Evolutionary conservation across 2,888 invertebrate species (phyloP), one percentile per base, ranked within the genome.

Genomic region (Ceraclea dissimilis): DNA sequence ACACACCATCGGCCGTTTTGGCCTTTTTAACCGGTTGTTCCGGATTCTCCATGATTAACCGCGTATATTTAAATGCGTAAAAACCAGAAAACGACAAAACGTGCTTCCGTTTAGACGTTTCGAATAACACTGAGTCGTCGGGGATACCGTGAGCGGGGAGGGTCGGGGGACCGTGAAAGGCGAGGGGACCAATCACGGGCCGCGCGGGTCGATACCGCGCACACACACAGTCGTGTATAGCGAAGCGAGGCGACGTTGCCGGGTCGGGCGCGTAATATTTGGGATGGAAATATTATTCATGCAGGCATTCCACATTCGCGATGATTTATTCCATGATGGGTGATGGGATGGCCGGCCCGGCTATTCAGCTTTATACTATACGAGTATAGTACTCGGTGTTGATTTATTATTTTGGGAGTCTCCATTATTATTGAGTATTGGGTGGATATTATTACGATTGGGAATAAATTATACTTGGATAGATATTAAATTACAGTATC

Each of bases 91-190:
- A 43, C n/a, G 43, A n/a, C 16, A 5, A 17, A 17, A 18, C 49
- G 54, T 54, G 16, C 16, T 16, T 16, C 49, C 21, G 34, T 18
- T 16, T 49, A 47, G 49, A 20, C 34, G 39, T 20, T 44, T 21
- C 34, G 16, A 5, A 16, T 39, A 20, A 21, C 39, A 54, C 54
- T 54, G 54, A 50, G 46, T n/a, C n/a, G 46, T 1, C 43, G 19
- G 49, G 17, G 22, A 5, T 34, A 19, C 17, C 22, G 54, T 34
- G 52, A 34, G 55, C 26, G 50, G 50, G 33, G 50, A 33, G 47
- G 53, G 43, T 18, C 54, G 54, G 54, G 50, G 51, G 44, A 39
- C 50, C 49, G 49, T 19, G 47, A n/a, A 47, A 4, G 17, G 21
- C 49, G 49, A 49, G 13, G 26, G 22, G 49, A 13, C 47, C 47